phyloP scores from a whole-genome alignment of 2,797 vertebrate genomes.

The Crocodylus rhombifer region DNA sequence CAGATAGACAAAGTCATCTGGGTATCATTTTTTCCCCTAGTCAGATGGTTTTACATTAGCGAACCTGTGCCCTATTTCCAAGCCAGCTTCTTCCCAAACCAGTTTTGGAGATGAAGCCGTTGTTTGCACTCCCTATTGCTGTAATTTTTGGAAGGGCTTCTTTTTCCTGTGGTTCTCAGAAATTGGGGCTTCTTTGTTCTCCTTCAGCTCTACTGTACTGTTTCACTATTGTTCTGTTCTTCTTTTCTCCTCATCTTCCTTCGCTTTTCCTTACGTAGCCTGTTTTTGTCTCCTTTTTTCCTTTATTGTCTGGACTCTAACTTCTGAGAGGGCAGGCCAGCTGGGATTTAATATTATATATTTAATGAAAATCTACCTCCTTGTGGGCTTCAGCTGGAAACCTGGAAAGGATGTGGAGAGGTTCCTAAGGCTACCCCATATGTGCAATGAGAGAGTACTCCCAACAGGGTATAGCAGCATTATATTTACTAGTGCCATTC shows the following conservation, averaged over 20 bases:
- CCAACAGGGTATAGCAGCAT: not conserved
- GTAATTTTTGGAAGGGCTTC: not conserved
- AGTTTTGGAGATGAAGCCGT: not conserved
- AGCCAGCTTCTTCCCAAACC: not conserved
- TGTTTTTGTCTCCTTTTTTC: not conserved
- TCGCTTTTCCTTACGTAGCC: not conserved
- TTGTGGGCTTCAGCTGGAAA: not conserved
- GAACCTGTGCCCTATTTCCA: not conserved
- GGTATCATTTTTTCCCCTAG: not conserved
- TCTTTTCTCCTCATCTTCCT: not conserved
- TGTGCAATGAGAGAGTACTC: not conserved
- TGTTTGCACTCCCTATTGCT: not conserved
- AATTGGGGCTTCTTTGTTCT: not conserved
- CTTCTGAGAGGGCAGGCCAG: not conserved
- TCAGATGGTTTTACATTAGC: not conserved
- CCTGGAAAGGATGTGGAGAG: not conserved
- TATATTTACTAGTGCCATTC: fast-evolving
- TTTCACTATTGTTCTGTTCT: not conserved
- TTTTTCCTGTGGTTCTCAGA: not conserved
- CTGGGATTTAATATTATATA: not conserved
- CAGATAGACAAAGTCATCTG: not conserved
- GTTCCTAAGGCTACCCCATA: not conserved
- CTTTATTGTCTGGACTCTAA: not conserved
- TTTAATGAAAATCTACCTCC: not conserved
- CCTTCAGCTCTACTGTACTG: not conserved